Percentiles rank a stretch among this genome's conserved stretches.
Evolutionary conservation across 2,113 vertebrate genomes (phyloP).

Genomic region (Corydoras maculifer): DNA sequence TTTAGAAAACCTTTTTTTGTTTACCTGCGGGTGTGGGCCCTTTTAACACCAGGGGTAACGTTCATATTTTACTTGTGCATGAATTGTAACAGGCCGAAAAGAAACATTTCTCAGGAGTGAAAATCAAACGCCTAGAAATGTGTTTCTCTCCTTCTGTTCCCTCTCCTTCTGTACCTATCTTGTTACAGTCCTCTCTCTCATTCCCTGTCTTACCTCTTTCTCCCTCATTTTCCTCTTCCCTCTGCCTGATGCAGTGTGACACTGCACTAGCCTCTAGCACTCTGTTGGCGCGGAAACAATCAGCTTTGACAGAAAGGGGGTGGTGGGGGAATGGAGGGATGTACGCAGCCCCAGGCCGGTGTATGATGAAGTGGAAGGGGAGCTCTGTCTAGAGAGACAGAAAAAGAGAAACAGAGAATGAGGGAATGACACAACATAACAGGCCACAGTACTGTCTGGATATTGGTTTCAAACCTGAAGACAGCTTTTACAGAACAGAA

Average conservation of each 20-base stretch:
- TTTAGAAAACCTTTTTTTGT: slow-evolving; percentile 15
- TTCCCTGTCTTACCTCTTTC: slow-evolving; percentile 18
- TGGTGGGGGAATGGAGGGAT: slow-evolving; percentile 44
- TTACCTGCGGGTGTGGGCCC: slow-evolving; percentile 4
- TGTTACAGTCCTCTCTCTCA: slow-evolving; percentile 40
- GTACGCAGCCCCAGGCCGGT: slow-evolving; percentile 55
- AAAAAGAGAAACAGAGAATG: slow-evolving; percentile 43
- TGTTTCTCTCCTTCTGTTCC: slow-evolving; percentile 44
- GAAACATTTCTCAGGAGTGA: neutral
- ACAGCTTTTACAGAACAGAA: neutral
- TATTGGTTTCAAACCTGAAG: slow-evolving; percentile 3
- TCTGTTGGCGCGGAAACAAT: slow-evolving; percentile 72
- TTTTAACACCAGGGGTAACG: slow-evolving; percentile 44
- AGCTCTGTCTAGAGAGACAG: slow-evolving; percentile 58
- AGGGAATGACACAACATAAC: slow-evolving; percentile 9
- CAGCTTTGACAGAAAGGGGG: slow-evolving; percentile 69
- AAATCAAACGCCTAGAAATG: no score
- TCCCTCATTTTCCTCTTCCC: slow-evolving; percentile 43
- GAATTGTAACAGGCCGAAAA: neutral
- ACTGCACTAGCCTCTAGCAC: slow-evolving; percentile 64
- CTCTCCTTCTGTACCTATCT: slow-evolving; percentile 41
- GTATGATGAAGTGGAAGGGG: slow-evolving; percentile 65
- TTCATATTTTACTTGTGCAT: slow-evolving; percentile 14
- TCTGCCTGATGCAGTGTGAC: slow-evolving; percentile 68
- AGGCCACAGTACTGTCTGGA: slow-evolving; percentile 6